A percentile compares a stretch with the other conserved stretches of the same genome.
Evolutionary conservation across 2,888 invertebrate genomes (phyloP).

Genomic region (Harpalus rufipes): DNA sequence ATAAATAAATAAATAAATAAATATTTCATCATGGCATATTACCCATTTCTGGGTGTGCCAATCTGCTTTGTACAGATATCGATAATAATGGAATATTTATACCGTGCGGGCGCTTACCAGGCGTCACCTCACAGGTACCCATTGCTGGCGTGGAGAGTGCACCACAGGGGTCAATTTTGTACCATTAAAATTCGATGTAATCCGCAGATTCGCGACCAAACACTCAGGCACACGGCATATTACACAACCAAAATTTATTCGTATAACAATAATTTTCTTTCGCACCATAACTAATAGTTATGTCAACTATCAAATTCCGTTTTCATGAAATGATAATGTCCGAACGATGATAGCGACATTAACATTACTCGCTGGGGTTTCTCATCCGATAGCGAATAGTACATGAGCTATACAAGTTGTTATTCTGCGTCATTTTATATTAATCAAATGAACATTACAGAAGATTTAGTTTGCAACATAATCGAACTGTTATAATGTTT

Average conservation of each 20-base stretch:
- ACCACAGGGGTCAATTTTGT: too few relatives aligned
- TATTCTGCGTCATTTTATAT: conserved; percentile 57
- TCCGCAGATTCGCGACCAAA: too few relatives aligned
- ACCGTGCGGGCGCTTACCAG: too few relatives aligned
- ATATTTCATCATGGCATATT: too few relatives aligned
- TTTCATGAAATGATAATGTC: conserved; percentile 62
- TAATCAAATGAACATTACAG: conserved; percentile 61
- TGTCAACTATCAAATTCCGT: conserved; percentile 56
- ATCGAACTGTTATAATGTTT: conserved; percentile 9
- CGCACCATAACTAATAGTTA: conserved; percentile 46
- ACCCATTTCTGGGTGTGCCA: too few relatives aligned
- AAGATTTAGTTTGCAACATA: conserved; percentile 35
- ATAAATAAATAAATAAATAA: too few relatives aligned
- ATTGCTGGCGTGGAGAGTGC: too few relatives aligned
- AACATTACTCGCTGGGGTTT: background rate
- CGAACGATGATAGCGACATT: conserved; percentile 50
- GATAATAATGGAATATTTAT: too few relatives aligned
- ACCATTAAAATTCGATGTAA: too few relatives aligned
- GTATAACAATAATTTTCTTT: conserved; percentile 61
- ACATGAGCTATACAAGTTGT: background rate
- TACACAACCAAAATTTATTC: conserved; percentile 19
- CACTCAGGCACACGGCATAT: too few relatives aligned
- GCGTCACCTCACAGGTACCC: too few relatives aligned
- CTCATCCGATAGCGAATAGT: background rate
- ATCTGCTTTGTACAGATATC: too few relatives aligned